A percentile compares a stretch with the other conserved stretches of the same genome.
These are phyloP conservation scores for Eupithecia subfuscata DNA, from an alignment of 2,888 invertebrate genomes.

Conservation along the genomic window DNA sequence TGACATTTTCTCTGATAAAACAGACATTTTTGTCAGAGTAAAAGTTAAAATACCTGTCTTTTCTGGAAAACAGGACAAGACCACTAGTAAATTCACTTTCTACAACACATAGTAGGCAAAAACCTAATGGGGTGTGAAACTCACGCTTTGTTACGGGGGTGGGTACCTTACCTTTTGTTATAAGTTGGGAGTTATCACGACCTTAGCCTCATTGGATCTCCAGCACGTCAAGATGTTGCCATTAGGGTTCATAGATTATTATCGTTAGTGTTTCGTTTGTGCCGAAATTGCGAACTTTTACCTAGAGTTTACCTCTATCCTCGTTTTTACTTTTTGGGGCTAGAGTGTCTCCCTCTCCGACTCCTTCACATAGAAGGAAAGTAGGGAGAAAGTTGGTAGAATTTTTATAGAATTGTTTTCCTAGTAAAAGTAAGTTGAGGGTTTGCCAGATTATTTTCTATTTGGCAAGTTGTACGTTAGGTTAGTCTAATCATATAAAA, in stretches of 20 bases:
- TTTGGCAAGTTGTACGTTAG: background rate
- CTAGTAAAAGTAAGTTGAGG: background rate
- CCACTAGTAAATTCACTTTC: background rate
- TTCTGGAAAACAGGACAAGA: background rate
- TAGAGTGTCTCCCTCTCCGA: background rate
- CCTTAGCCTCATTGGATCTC: conserved; percentile 4
- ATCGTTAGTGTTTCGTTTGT: background rate
- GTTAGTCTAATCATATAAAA: background rate
- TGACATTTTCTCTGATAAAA: background rate
- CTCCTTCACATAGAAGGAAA: background rate
- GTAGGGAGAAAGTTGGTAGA: background rate
- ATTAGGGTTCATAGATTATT: conserved; percentile 7
- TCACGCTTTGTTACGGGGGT: conserved; percentile 27
- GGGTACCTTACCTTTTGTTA: background rate
- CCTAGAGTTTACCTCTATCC: background rate
- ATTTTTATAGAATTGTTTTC: background rate
- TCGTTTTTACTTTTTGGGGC: background rate
- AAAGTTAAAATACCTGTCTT: background rate
- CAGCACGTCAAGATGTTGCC: background rate
- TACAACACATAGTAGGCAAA: conserved; percentile 17
- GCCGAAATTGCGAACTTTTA: background rate
- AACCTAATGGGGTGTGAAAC: conserved; percentile 30
- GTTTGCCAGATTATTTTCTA: background rate
- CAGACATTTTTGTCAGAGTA: background rate
- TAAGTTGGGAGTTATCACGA: conserved; percentile 9